Evolutionary conservation across 2,797 vertebrate genomes (phyloP).

Genomic region (Fistularia commersonii): DNA sequence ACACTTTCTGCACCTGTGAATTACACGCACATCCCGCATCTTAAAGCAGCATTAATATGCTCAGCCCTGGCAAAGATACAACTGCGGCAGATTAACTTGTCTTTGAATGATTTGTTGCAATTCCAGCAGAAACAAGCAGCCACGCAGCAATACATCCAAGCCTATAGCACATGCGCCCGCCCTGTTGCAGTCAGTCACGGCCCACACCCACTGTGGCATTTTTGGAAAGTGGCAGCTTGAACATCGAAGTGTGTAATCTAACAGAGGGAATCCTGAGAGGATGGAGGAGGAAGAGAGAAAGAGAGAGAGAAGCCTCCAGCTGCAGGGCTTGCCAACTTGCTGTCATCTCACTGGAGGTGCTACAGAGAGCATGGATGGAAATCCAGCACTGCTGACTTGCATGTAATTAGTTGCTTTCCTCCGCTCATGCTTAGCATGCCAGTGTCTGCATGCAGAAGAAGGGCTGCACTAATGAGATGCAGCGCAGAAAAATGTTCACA

Average conservation of each 20-base stretch:
- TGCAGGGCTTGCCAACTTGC: conserved; percentile 66
- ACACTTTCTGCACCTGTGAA: conserved; percentile 56
- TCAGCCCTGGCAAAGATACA: conserved; percentile 44
- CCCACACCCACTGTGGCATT: conserved; percentile 29
- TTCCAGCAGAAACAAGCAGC: conserved; percentile 48
- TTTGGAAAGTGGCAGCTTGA: conserved; percentile 47
- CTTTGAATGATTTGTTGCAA: conserved; percentile 39
- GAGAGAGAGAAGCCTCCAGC: conserved; percentile 58
- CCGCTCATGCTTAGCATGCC: conserved; percentile 26
- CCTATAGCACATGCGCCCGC: conserved; percentile 19
- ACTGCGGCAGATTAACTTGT: conserved; percentile 60
- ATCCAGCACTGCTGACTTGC: conserved; percentile 60
- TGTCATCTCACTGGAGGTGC: conserved; percentile 71
- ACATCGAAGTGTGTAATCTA: conserved; percentile 55
- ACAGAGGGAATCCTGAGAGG: conserved; percentile 68
- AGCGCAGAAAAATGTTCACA: not conserved
- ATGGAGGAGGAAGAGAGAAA: conserved; percentile 49
- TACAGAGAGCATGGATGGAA: conserved; percentile 60
- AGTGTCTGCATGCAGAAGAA: conserved; percentile 21
- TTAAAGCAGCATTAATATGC: conserved; percentile 43
- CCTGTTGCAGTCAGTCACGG: conserved; percentile 20
- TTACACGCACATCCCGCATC: conserved; percentile 43
- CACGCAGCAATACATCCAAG: conserved; percentile 30
- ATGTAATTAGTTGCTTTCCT: conserved; percentile 57
- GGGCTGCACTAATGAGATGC: conserved; percentile 17